Conservation (phyloP, 2,113 vertebrate genomes). For the Arenaria interpres region DNA sequence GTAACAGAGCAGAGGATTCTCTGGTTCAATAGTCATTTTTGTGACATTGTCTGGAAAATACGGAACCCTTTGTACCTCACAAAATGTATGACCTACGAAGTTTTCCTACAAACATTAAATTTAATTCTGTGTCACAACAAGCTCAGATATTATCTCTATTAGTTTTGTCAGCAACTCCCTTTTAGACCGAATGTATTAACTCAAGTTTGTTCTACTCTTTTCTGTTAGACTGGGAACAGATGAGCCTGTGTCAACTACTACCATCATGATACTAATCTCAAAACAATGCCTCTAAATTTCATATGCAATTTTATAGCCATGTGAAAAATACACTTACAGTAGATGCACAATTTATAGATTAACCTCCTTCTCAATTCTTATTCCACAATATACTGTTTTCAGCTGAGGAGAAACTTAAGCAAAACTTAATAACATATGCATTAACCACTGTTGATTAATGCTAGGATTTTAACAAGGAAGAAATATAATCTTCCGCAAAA, state of each 20-base stretch:
- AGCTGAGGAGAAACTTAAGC: not conserved
- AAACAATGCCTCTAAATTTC: not conserved
- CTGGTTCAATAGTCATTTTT: not conserved
- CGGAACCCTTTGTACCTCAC: not conserved
- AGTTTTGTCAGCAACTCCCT: not conserved
- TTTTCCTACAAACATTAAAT: not conserved
- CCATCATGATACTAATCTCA: not conserved
- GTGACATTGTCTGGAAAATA: not conserved
- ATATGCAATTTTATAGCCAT: not conserved
- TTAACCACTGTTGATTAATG: conserved; percentile 36
- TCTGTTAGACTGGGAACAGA: not conserved
- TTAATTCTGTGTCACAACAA: not conserved
- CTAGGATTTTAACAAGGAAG: conserved; percentile 36
- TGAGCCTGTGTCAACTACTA: not conserved
- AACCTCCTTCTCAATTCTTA: not conserved
- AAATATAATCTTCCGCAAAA: conserved; percentile 54
- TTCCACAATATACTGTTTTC: not conserved
- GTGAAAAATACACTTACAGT: not conserved
- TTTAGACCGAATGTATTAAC: not conserved
- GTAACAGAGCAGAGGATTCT: not conserved
- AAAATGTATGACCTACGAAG: not conserved
- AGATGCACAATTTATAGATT: not conserved
- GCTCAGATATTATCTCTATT: not conserved
- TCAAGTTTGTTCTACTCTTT: not conserved
- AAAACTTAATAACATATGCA: not conserved